Evolutionary conservation across 2,113 vertebrate genomes (phyloP).

Genomic region (Spheniscus mendiculus): DNA sequence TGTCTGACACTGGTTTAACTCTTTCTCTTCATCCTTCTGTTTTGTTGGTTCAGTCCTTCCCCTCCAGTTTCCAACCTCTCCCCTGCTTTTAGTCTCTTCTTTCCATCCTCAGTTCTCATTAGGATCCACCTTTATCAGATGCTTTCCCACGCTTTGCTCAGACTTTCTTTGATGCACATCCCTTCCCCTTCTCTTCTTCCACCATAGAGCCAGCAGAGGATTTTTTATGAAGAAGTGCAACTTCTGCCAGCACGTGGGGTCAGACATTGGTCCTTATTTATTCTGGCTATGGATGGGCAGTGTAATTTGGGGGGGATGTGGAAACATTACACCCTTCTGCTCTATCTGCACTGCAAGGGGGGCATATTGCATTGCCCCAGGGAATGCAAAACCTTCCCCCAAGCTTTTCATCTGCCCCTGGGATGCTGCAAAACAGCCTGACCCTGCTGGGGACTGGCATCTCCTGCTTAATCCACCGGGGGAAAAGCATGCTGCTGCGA

Average conservation of each 20-base stretch:
- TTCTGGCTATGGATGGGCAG: neutral
- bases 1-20: neutral
- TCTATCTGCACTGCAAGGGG: neutral
- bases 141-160: neutral
- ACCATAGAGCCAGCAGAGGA: neutral
- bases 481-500: neutral
- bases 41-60: neutral
- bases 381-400: neutral
- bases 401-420: neutral
- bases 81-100: neutral
- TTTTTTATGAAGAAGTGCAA: neutral
- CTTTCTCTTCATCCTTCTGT: neutral
- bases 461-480: fast-evolving
- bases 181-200: neutral
- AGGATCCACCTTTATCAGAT: neutral
- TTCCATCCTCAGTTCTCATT: neutral
- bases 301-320: neutral
- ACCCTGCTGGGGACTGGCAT: neutral
- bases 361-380: neutral
- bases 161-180: neutral
- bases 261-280: fast-evolving
- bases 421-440: neutral
- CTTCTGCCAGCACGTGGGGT: neutral
- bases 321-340: neutral
- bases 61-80: neutral